Evolutionary conservation across 2,888 invertebrate genomes (phyloP).

Genomic region (Acronicta leporina): DNA sequence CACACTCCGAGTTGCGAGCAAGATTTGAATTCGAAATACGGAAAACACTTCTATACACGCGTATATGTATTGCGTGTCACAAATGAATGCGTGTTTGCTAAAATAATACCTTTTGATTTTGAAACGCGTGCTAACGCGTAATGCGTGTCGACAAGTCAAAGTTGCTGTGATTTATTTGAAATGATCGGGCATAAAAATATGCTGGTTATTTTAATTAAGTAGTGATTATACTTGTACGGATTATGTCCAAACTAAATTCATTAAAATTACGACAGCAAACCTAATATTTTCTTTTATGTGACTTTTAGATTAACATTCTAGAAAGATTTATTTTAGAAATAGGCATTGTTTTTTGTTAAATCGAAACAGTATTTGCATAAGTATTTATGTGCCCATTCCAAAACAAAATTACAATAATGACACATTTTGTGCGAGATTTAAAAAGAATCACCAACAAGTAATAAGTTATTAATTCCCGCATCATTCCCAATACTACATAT

Average conservation of each 20-base stretch:
- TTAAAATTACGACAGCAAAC: no score
- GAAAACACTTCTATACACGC: not conserved
- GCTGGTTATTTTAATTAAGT: slow-evolving; percentile 35
- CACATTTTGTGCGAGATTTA: no score
- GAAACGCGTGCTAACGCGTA: slow-evolving; percentile 28
- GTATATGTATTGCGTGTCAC: slow-evolving; percentile 41
- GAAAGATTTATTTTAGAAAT: no score
- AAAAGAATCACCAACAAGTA: no score
- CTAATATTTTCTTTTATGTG: no score
- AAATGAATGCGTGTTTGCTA: slow-evolving; percentile 30
- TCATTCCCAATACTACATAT: no score
- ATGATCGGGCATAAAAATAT: slow-evolving; percentile 34
- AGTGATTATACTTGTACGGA: slow-evolving; percentile 1
- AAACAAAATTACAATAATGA: no score
- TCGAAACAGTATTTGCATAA: no score
- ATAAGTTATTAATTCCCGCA: no score
- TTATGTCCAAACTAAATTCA: not conserved
- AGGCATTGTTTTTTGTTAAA: no score
- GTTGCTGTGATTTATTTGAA: slow-evolving; percentile 25
- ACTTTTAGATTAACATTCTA: no score
- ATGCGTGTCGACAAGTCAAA: slow-evolving; percentile 30
- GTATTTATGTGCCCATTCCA: no score
- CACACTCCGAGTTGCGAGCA: not conserved
- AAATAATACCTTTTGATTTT: slow-evolving; percentile 44
- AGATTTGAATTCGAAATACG: not conserved